Percentiles rank a stretch among this genome's conserved stretches.
phyloP scores from a whole-genome alignment of 2,113 vertebrate genomes.

The Coreoperca whiteheadi region DNA sequence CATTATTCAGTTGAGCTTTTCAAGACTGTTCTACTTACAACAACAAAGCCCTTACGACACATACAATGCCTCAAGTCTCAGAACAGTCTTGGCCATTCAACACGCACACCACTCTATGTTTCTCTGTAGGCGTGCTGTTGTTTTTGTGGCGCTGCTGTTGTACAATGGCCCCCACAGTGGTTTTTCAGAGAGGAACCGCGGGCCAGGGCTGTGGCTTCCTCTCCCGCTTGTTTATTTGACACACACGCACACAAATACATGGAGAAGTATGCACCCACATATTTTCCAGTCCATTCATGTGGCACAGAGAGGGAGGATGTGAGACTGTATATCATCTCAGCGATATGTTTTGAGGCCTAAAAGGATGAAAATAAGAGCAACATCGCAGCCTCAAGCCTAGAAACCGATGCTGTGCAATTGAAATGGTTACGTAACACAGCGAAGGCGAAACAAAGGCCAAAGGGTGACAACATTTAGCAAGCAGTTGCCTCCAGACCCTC shows the following conservation, averaged over 20 bases:
- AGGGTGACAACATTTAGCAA: neutral
- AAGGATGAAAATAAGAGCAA: neutral
- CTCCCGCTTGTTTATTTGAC: conserved; percentile 64
- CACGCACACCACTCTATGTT: conserved; percentile 53
- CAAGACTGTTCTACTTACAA: conserved; percentile 50
- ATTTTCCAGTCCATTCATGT: conserved; percentile 45
- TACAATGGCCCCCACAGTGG: conserved; percentile 72
- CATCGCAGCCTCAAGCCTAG: neutral
- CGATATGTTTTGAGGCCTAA: neutral
- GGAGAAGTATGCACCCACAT: conserved; percentile 16
- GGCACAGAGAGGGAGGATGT: conserved; percentile 32
- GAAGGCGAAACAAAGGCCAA: neutral
- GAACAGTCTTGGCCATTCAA: conserved; percentile 58
- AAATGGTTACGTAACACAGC: neutral
- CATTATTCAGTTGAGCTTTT: conserved; percentile 43
- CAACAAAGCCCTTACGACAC: conserved; percentile 62
- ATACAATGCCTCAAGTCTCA: conserved; percentile 54
- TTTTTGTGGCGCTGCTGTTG: conserved; percentile 56
- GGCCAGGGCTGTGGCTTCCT: conserved; percentile 69
- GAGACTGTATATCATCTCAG: conserved; percentile 14
- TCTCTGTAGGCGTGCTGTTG: conserved; percentile 74
- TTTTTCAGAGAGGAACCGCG: conserved; percentile 48
- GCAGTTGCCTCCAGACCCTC: neutral
- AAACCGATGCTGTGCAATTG: neutral
- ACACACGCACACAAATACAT: conserved; percentile 36